Base-by-base conservation (phyloP, 2,797 vertebrate species). In the Oreochromis mossambicus region DNA sequence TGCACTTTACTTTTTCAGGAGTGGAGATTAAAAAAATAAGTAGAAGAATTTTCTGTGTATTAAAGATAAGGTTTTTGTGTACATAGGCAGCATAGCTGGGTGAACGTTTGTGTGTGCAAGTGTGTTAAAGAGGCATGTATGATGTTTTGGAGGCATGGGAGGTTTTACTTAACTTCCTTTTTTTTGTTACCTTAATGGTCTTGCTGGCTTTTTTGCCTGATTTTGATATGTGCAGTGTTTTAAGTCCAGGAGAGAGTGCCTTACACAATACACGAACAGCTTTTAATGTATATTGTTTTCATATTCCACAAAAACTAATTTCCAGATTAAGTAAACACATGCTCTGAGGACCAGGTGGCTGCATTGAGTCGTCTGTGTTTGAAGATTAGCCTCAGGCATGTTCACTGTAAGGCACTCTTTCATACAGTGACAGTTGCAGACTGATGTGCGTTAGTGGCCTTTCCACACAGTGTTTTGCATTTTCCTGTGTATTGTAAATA, bases 1-100 rank as follows among this genome's bases (percentile, higher is more conserved):
- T 96, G 95, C 95, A 96, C 95, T 96, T 96, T 96, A 96, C 83
- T 86, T 94, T 92, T 91, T 89, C 80, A 88, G 85, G 78, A 78
- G 81, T 82, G 63, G 73, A 68, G 52, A 78, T 75, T 58, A 76
- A 34, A 54, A 81, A 83, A 43, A 76, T 85, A 55, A 85, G 80
- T 29, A 14, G 36, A 79, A 26, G 84, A 80, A 58, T 66, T 36
- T 84, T 80, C 89, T 36, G 68, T 86, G 58, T 56, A 73, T 41
- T 84, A 79, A 66, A 73, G 43, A 13, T 41, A 19, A 76, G 73
- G 88, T 75, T 88, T 83, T 82, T 86, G 75, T 79, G 77, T 75
- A 55, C 5, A 29, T 82, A n/a, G 34, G 81, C 80, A 79, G 68
- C 41, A 51, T 80, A 68, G 77, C 19, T 52, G 78, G 85, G 63